phyloP scores from a whole-genome alignment of 2,888 invertebrate species.

The Neoaliturus tenellus region DNA sequence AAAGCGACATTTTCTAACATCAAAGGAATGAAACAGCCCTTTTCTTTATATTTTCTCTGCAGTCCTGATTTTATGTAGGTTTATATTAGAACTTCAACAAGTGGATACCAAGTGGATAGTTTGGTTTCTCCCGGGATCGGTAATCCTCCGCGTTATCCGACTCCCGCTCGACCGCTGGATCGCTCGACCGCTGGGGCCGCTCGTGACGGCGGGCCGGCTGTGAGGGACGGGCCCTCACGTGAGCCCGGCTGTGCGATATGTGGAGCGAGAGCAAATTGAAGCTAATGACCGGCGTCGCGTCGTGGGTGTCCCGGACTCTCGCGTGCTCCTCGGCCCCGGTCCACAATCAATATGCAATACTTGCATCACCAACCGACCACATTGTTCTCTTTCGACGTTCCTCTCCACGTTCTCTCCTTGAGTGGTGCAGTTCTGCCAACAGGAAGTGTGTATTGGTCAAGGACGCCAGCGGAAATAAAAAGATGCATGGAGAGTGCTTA shows the following conservation, averaged over 20 bases:
- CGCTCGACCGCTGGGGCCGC: background rate
- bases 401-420: background rate
- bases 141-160: no score
- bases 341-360: conserved; percentile 51
- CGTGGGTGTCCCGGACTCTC: conserved; percentile 53
- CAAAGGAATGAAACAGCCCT: no score
- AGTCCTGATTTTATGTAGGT: no score
- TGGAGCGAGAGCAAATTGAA: conserved; percentile 52
- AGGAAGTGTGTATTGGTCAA: no score
- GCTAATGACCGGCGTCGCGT: conserved; percentile 48
- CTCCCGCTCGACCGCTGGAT: background rate
- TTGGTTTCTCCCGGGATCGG: no score
- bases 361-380: conserved; percentile 29
- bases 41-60: no score
- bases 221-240: conserved; percentile 45
- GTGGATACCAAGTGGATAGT: no score
- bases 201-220: background rate
- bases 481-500: no score
- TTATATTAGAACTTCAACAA: no score
- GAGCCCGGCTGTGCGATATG: conserved; percentile 28
- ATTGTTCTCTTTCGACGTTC: background rate
- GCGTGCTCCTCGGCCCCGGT: conserved; percentile 8
- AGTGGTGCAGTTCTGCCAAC: background rate
- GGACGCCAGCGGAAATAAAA: no score
- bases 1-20: no score